Percentiles rank a stretch among this genome's conserved stretches.
Evolutionary conservation across 2,888 invertebrate species (phyloP).

Genomic region (Metacarcinus magister): DNA sequence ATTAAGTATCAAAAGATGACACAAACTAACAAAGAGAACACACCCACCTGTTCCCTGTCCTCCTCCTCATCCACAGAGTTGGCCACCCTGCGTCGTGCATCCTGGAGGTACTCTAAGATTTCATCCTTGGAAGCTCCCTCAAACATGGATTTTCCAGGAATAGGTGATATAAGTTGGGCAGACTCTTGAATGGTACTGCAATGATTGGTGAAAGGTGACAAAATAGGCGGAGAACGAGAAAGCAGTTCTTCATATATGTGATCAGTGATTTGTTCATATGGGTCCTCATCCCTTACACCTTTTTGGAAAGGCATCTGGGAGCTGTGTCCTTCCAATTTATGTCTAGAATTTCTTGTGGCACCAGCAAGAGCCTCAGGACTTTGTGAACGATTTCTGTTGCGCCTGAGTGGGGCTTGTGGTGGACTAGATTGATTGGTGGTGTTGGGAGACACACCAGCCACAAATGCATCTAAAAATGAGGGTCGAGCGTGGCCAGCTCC

Average conservation of each 20-base stretch:
- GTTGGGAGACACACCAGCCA: not conserved
- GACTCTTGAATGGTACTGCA: conserved; percentile 37
- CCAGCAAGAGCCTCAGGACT: conserved; percentile 69
- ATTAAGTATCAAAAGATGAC: not conserved
- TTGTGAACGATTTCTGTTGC: conserved; percentile 73
- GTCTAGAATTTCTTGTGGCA: not conserved
- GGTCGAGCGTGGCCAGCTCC: conserved; percentile 73
- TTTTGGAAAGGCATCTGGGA: conserved; percentile 71
- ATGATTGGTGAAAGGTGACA: conserved; percentile 71
- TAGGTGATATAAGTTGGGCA: conserved; percentile 72
- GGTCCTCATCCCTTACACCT: conserved; percentile 72
- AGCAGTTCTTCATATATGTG: conserved; percentile 83
- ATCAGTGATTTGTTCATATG: conserved; percentile 80
- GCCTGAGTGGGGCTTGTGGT: conserved; percentile 74
- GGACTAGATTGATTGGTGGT: conserved; percentile 68
- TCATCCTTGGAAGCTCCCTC: conserved; percentile 94
- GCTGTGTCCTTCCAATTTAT: conserved; percentile 22
- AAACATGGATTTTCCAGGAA: conserved; percentile 86
- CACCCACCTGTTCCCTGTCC: conserved; percentile 81
- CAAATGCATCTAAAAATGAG: conserved; percentile 70
- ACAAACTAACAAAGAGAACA: not conserved
- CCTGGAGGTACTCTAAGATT: conserved; percentile 94
- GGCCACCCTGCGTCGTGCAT: conserved; percentile 87
- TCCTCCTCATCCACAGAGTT: conserved; percentile 81
- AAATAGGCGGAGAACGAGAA: conserved; percentile 72